Base-by-base conservation (phyloP, 1,140 invertebrate species). In the Drosophila erecta region DNA sequence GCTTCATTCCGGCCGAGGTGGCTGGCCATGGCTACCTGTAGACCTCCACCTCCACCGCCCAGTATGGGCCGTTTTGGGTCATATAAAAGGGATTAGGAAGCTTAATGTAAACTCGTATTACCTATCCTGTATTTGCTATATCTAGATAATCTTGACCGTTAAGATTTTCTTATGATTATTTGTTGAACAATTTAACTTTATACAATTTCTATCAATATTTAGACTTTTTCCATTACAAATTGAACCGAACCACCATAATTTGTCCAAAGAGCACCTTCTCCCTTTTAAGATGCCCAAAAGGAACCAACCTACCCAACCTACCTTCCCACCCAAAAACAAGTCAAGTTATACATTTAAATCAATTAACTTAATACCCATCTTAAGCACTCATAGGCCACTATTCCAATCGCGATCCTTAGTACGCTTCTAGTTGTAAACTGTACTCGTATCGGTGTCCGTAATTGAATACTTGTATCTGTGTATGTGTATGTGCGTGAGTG, bases 1-100 rank as follows among this genome's bases (percentile, higher is more conserved):
- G 96, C 41, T 96, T 96, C 62, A 96, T 97, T 65, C 96, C 96
- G 2, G 95, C 95, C n/a, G 94, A 93, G 17, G 93, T 96, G 24
- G 95, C 95, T 44, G 95, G 95, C 12, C 94, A 96, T 92, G 95
- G 95, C 14, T 96, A 95, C 84, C 93, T 96, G 75, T 96, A 93
- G 94, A 62, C 50, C 35, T 38, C 5, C 4, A 62, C 50, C 35
- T 38, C 5, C 4, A 44, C 4, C 11, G n/a, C 11, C 22, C 15
- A 0, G 14, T 2, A 27, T 7, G 11, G 33, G 33, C 55, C n/a
- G n/a, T 3, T 2, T 11, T n/a, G 49, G 51, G 54, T 22, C 22
- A 4, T 7, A 7, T 4, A 2, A 27, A 4, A 10, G 30, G 49
- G 33, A 17, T 33, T 12, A 15, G 12, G 1, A 50, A 14, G 49